Evolutionary conservation across 2,888 invertebrate genomes (phyloP).

Genomic region (Pseudoips prasinana): DNA sequence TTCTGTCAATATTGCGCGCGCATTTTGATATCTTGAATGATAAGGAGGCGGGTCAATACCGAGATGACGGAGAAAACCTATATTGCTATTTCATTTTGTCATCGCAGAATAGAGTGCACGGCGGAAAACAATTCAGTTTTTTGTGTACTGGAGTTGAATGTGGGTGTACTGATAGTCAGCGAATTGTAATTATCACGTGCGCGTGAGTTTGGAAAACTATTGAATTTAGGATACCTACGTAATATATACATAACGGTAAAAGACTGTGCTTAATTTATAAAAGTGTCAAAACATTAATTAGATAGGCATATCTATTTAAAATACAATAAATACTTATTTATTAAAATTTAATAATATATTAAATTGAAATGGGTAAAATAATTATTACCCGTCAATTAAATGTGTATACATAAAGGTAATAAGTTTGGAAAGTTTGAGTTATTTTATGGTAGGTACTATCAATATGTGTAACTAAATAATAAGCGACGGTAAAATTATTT

Average conservation of each 20-base stretch:
- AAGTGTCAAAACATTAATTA: no score
- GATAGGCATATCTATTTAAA: no score
- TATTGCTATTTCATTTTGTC: slow-evolving; percentile 41
- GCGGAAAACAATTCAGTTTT: slow-evolving; percentile 47
- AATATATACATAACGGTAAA: slow-evolving; percentile 13
- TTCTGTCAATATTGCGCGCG: slow-evolving; percentile 48
- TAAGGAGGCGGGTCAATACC: slow-evolving; percentile 62
- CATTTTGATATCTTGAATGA: slow-evolving; percentile 44
- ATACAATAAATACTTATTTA: no score
- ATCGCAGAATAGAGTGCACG: slow-evolving; percentile 20
- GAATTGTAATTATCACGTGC: slow-evolving; percentile 52
- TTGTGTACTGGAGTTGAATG: slow-evolving; percentile 40
- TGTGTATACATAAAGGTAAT: no score
- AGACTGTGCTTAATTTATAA: no score
- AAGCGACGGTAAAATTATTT: no score
- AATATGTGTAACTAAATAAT: no score
- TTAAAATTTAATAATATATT: no score
- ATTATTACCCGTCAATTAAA: no score
- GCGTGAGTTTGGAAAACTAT: slow-evolving; percentile 27
- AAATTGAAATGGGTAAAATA: no score
- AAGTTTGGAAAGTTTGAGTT: no score
- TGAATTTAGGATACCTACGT: slow-evolving; percentile 2
- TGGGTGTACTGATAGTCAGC: slow-evolving; percentile 45
- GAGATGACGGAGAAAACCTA: slow-evolving; percentile 44
- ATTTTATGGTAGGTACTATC: no score